A percentile compares a stretch with the other conserved stretches of the same genome.
Evolutionary conservation across 2,888 invertebrate species (phyloP).

Genomic region (Bellardia pandia): DNA sequence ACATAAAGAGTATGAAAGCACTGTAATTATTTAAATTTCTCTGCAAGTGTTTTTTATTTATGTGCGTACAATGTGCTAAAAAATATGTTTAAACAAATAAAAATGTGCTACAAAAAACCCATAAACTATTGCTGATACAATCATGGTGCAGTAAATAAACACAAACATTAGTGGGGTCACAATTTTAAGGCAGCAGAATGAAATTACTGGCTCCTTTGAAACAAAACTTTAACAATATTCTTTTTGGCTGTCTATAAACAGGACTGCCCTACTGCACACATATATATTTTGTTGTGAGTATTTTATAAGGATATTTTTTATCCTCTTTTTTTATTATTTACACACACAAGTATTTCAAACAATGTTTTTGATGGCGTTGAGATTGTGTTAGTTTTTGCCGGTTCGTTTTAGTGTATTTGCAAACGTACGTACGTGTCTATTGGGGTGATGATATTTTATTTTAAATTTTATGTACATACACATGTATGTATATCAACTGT

Average conservation of each 20-base stretch:
- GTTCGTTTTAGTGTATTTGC: neutral
- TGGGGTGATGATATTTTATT: slow-evolving; percentile 1
- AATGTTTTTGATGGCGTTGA: neutral
- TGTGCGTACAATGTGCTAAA: neutral
- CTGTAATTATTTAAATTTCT: neutral
- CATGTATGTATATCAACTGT: neutral
- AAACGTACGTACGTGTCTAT: neutral
- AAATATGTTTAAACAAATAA: neutral
- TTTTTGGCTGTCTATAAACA: neutral
- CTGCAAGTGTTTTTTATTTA: neutral
- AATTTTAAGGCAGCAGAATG: neutral
- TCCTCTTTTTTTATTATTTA: neutral
- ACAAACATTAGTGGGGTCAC: too few species aligned
- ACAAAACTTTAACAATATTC: neutral
- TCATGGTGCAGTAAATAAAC: slow-evolving; percentile 11
- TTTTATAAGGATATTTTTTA: neutral
- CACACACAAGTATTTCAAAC: neutral
- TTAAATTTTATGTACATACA: neutral
- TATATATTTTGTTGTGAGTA: neutral
- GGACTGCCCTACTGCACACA: neutral
- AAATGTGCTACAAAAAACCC: slow-evolving; percentile 44
- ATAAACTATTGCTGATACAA: slow-evolving; percentile 44
- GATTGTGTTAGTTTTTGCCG: neutral
- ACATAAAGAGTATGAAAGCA: neutral
- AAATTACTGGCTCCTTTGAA: neutral